Percentiles rank a stretch among this genome's conserved stretches.
These are phyloP conservation scores for Alouatta palliata DNA, from an alignment of 2,113 vertebrate species.

Conservation along the genomic window DNA sequence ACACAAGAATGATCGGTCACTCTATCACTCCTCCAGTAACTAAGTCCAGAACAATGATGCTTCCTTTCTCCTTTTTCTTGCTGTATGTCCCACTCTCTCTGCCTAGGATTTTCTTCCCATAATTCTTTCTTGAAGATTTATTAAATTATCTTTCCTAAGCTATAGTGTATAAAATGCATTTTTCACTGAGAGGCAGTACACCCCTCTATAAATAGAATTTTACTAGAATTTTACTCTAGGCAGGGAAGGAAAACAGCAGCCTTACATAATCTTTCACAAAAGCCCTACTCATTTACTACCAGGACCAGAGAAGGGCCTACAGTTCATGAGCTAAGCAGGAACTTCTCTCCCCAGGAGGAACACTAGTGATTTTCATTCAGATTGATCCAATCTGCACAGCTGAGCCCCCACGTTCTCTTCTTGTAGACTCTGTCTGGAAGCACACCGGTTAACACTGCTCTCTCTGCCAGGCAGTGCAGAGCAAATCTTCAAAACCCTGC, in stretches of 20 bases:
- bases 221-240: conserved; percentile 56
- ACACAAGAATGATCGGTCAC: neutral
- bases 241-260: neutral
- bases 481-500: neutral
- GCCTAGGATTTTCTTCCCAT: neutral
- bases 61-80: no score
- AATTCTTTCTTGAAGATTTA: neutral
- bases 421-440: neutral
- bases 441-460: neutral
- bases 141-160: conserved; percentile 17
- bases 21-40: neutral
- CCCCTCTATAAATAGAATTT: conserved; percentile 63
- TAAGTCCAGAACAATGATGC: fast-evolving
- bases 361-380: conserved; percentile 61
- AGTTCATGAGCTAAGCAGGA: conserved; percentile 35
- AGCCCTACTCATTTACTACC: conserved; percentile 53
- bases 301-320: conserved; percentile 50
- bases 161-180: neutral
- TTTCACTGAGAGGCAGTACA: neutral
- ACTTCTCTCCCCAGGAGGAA: neutral
- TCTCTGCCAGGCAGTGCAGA: neutral
- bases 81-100: neutral
- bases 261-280: conserved; percentile 70
- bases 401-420: neutral
- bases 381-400: neutral